These are phyloP conservation scores for Drosophila triauraria DNA, from an alignment of 1,140 invertebrate species.

Conservation along the genomic window DNA sequence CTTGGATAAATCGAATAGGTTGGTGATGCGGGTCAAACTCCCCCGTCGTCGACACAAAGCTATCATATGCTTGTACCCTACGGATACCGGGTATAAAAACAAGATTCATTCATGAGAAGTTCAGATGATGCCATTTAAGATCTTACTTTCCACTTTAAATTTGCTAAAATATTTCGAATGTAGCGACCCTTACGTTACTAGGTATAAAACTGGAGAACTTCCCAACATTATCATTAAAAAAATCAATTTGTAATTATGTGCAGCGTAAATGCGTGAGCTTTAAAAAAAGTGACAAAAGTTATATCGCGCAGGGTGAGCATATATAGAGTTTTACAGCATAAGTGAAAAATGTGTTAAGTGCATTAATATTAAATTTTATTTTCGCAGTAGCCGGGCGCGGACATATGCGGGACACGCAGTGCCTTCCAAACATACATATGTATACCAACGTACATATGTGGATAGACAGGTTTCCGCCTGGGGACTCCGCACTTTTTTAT, in stretches of 20 bases:
- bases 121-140: neutral
- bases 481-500: conserved; percentile 53
- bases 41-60: too few species aligned
- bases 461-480: conserved; percentile 13
- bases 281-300: conserved; percentile 38
- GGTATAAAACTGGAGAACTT: conserved; percentile 13
- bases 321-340: conserved; percentile 56
- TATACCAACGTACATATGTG: conserved; percentile 4
- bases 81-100: too few species aligned
- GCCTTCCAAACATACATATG: neutral
- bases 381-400: conserved; percentile 17
- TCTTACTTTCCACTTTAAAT: neutral
- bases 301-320: conserved; percentile 14
- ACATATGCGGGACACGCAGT: conserved; percentile 39
- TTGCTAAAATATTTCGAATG: neutral
- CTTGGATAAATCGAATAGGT: too few species aligned
- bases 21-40: too few species aligned
- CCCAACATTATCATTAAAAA: conserved; percentile 67
- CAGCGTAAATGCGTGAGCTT: conserved; percentile 44
- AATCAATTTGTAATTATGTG: conserved; percentile 78
- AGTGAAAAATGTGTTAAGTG: conserved; percentile 78
- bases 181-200: neutral
- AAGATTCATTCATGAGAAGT: neutral
- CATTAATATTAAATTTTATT: conserved; percentile 77
- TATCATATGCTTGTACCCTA: too few species aligned